Conservation (phyloP, 2,888 invertebrate genomes). For the Eupithecia dodoneata region DNA sequence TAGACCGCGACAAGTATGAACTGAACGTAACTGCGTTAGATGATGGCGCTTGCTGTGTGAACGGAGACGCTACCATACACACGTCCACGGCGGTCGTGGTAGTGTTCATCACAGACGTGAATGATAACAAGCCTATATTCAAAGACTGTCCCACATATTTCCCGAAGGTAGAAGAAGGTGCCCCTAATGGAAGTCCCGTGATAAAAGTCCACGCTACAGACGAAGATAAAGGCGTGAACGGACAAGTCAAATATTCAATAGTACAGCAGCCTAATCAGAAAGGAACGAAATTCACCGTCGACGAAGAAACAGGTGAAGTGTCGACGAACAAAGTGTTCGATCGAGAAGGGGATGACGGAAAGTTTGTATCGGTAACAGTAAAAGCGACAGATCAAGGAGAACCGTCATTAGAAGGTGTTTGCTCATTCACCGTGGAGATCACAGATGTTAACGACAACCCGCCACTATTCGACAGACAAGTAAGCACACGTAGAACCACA, state of each 20-base stretch:
- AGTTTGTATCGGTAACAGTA: constrained; percentile 97
- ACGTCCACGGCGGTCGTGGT: constrained; percentile 97
- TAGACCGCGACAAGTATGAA: constrained; percentile 97
- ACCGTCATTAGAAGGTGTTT: constrained; percentile 98
- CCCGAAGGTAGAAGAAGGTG: constrained; percentile 97
- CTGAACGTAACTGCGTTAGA: constrained; percentile 98
- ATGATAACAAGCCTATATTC: constrained; percentile 98
- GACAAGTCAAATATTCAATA: constrained; percentile 98
- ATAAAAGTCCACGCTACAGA: constrained; percentile 97
- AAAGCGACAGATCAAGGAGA: constrained; percentile 99
- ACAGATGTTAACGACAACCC: constrained; percentile 99
- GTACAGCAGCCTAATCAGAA: constrained; percentile 97
- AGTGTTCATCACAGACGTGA: constrained; percentile 98
- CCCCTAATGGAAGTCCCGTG: constrained; percentile 96
- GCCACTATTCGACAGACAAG: constrained; percentile 97
- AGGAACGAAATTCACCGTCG: constrained; percentile 97
- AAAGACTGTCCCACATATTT: constrained; percentile 96
- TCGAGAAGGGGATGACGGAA: constrained; percentile 97
- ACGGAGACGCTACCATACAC: constrained; percentile 93
- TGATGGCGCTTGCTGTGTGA: constrained; percentile 98
- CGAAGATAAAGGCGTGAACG: constrained; percentile 97
- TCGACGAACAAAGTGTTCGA: constrained; percentile 98
- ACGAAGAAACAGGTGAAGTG: constrained; percentile 97
- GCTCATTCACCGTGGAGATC: constrained; percentile 98
- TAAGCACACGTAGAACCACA: constrained; percentile 72